These are phyloP conservation scores for Eulacestoma nigropectus DNA, from an alignment of 2,113 vertebrate genomes.

Conservation along the genomic window DNA sequence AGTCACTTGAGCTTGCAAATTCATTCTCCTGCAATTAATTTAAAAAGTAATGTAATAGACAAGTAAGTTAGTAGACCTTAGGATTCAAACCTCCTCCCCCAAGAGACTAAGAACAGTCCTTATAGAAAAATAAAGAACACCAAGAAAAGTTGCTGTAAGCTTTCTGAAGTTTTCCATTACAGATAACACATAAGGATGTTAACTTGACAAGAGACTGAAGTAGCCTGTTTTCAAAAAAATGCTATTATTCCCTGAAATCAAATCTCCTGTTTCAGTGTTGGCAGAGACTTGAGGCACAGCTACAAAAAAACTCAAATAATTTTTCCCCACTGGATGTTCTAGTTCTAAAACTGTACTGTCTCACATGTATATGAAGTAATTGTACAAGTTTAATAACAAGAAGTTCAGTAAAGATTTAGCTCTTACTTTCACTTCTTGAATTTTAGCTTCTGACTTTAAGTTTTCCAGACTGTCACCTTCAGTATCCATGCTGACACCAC, in stretches of 20 bases:
- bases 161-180: neutral
- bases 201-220: neutral
- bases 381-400: neutral
- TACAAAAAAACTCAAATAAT: neutral
- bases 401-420: neutral
- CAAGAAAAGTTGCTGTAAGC: neutral
- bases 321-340: neutral
- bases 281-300: neutral
- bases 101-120: neutral
- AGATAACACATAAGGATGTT: neutral
- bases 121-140: neutral
- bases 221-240: neutral
- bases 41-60: neutral
- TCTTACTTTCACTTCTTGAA: slow-evolving; percentile 77
- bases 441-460: slow-evolving; percentile 80
- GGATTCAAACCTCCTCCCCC: neutral
- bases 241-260: neutral
- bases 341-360: neutral
- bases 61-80: neutral
- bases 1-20: slow-evolving; percentile 11
- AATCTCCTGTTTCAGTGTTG: neutral
- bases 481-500: slow-evolving; percentile 76
- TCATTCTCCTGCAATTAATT: slow-evolving; percentile 42
- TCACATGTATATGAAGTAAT: fast-evolving
- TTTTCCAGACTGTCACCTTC: slow-evolving; percentile 78